Evolutionary conservation across 2,113 vertebrate species (phyloP).

Genomic region (Megatriorchis doriae): DNA sequence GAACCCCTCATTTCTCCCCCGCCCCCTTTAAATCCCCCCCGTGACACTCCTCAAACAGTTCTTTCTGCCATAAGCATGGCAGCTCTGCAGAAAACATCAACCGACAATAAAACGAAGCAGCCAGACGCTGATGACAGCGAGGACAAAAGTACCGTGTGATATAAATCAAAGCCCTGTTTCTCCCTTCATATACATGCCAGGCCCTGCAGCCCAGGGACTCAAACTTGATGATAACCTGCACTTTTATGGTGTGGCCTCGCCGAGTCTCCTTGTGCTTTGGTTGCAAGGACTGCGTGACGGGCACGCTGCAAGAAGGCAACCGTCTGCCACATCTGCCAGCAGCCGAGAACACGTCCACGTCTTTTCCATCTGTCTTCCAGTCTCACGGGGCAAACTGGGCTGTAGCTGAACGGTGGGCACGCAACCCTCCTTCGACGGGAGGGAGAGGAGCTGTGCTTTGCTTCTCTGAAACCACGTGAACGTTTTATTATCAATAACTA

Average conservation of each 20-base stretch:
- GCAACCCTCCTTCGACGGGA: rapidly evolving
- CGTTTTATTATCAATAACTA: background rate
- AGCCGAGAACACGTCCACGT: rapidly evolving
- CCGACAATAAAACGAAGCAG: background rate
- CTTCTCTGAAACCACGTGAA: background rate
- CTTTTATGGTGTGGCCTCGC: background rate
- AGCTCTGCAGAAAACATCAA: background rate
- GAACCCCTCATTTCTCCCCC: no score
- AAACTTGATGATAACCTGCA: no score
- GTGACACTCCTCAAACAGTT: background rate
- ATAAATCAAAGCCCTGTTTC: background rate
- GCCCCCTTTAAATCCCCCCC: no score
- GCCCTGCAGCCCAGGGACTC: background rate
- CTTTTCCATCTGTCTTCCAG: background rate
- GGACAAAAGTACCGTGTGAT: background rate
- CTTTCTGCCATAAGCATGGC: background rate
- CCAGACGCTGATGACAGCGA: background rate
- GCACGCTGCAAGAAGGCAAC: background rate
- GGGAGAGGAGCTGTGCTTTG: background rate
- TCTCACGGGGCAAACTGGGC: background rate
- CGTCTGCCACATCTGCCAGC: background rate
- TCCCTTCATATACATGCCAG: no score
- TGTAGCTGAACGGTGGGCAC: no score
- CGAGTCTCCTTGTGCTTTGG: background rate
- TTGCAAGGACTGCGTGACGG: background rate